phyloP scores from a whole-genome alignment of 2,113 vertebrate genomes.

The Bubo scandiacus region DNA sequence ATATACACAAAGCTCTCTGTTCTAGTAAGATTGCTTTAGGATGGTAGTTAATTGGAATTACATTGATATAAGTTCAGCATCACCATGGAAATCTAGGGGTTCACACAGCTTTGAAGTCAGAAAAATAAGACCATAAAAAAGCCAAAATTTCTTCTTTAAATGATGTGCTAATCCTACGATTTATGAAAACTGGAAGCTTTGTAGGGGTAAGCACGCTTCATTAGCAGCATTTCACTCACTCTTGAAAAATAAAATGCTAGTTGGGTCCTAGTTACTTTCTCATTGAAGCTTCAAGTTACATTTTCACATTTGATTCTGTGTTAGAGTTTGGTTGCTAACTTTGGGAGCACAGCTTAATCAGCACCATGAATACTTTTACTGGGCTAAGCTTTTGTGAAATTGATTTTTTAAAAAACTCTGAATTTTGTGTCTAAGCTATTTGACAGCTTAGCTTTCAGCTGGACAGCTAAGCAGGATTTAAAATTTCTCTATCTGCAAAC shows the following conservation, averaged over 20 bases:
- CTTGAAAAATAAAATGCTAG: neutral
- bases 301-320: neutral
- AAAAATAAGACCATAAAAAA: neutral
- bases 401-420: neutral
- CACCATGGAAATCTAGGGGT: neutral
- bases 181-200: neutral
- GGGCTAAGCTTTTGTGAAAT: neutral
- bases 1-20: fast-evolving
- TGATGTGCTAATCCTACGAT: neutral
- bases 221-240: neutral
- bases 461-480: neutral
- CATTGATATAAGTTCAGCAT: neutral
- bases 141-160: neutral
- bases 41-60: neutral
- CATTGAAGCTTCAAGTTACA: neutral
- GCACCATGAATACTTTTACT: neutral
- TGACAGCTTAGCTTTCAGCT: neutral
- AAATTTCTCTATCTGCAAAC: neutral
- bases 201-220: neutral
- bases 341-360: neutral
- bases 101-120: neutral
- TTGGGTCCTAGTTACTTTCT: neutral
- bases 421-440: neutral
- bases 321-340: neutral
- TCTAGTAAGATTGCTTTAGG: neutral